These are phyloP conservation scores for Pitta sordida DNA, from an alignment of 2,113 vertebrate genomes.

Conservation along the genomic window DNA sequence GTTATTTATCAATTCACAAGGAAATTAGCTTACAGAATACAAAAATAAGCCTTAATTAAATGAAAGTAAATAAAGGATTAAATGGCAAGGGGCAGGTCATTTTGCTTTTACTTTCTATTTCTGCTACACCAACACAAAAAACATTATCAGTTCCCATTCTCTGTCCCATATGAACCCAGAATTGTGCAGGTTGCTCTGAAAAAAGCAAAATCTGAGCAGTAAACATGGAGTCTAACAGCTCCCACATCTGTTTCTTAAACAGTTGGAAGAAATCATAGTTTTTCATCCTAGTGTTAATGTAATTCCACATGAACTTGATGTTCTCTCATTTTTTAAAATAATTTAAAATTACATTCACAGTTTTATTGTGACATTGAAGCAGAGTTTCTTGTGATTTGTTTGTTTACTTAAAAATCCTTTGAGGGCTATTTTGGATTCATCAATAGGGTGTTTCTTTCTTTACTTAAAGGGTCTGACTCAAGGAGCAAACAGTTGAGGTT, in stretches of 20 bases:
- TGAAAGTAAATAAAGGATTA: not conserved
- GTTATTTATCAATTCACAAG: constrained; percentile 41
- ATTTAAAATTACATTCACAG: not conserved
- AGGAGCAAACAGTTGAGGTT: not conserved
- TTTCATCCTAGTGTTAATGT: not conserved
- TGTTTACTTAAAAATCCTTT: not conserved
- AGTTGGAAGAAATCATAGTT: not conserved
- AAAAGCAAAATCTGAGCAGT: not conserved
- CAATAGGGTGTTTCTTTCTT: not conserved
- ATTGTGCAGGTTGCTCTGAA: not conserved
- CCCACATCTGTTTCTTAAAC: not conserved
- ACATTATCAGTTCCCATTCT: not conserved
- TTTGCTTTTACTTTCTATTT: constrained; percentile 40
- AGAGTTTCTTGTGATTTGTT: not conserved
- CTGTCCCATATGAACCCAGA: not conserved
- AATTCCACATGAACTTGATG: not conserved
- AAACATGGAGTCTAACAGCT: not conserved
- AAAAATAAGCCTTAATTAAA: constrained; percentile 13
- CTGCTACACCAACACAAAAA: not conserved
- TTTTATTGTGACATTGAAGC: not conserved
- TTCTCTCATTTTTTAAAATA: not conserved
- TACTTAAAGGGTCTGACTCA: not conserved
- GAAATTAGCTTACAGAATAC: constrained; percentile 11
- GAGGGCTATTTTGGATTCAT: not conserved
- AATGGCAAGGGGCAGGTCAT: not conserved